phyloP scores from a whole-genome alignment of 2,797 vertebrate species.

The Phataginus tricuspis region DNA sequence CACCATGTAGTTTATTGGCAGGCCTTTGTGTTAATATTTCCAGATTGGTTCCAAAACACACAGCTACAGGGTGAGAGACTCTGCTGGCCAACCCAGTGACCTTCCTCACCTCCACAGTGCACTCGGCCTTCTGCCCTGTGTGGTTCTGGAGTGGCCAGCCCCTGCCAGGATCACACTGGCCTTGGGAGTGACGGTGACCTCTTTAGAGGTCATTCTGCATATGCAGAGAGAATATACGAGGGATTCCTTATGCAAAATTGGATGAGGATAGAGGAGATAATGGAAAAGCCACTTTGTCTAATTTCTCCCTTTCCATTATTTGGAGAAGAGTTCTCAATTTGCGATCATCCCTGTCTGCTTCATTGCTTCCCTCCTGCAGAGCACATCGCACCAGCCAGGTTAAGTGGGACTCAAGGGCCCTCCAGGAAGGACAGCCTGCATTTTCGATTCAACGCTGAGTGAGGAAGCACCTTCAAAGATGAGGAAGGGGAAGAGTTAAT shows the following conservation, averaged over 20 bases:
- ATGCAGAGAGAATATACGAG: conserved; percentile 33
- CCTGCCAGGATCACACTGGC: neutral
- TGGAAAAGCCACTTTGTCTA: conserved; percentile 63
- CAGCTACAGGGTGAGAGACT: conserved; percentile 36
- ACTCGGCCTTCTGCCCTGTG: neutral
- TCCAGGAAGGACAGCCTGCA: conserved; percentile 55
- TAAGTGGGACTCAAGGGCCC: conserved; percentile 67
- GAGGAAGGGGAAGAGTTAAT: conserved; percentile 66
- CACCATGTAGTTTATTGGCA: conserved; percentile 77
- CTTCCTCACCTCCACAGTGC: neutral
- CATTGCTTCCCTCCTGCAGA: conserved; percentile 60
- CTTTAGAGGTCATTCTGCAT: conserved; percentile 57
- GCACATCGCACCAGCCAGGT: conserved; percentile 58
- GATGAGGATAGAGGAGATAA: conserved; percentile 29
- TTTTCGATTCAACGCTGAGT: conserved; percentile 1
- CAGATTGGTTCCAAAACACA: conserved; percentile 67
- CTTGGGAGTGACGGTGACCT: conserved; percentile 49
- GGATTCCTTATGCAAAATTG: conserved; percentile 64
- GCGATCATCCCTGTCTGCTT: conserved; percentile 70
- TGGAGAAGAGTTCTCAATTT: conserved; percentile 70
- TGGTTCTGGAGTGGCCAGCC: neutral
- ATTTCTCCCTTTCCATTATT: conserved; percentile 73
- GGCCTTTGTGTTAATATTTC: conserved; percentile 80
- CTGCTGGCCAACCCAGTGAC: neutral
- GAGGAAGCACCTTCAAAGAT: conserved; percentile 38